phyloP scores from a whole-genome alignment of 2,888 invertebrate genomes.

The Leptinotarsa haldemani region DNA sequence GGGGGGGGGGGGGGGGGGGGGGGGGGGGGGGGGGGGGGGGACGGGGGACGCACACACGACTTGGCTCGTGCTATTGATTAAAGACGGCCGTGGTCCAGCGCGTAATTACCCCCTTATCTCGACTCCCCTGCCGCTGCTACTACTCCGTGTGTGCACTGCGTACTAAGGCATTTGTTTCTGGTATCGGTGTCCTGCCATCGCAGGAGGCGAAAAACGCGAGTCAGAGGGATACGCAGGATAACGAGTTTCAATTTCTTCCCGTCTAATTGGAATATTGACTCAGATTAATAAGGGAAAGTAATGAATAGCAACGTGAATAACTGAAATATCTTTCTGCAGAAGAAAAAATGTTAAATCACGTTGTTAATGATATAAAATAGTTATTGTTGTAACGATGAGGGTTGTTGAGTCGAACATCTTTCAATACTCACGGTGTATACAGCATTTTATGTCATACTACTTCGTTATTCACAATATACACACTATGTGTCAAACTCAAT shows the following conservation, averaged over 20 bases:
- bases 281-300: background rate
- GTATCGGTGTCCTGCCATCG: slow-evolving; percentile 17
- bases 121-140: slow-evolving; percentile 53
- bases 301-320: background rate
- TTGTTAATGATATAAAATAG: no score
- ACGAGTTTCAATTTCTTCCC: slow-evolving; percentile 12
- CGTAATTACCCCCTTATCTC: slow-evolving; percentile 65
- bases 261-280: background rate
- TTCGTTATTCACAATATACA: no score
- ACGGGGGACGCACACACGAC: slow-evolving; percentile 56
- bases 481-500: no score
- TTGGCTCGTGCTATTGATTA: slow-evolving; percentile 65
- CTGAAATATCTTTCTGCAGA: no score
- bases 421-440: no score
- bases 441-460: no score
- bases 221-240: background rate
- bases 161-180: slow-evolving; percentile 45
- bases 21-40: slow-evolving; percentile 34
- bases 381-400: no score
- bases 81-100: slow-evolving; percentile 66
- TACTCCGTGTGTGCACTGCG: slow-evolving; percentile 42
- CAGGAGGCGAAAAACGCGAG: slow-evolving; percentile 12
- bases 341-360: no score
- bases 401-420: no score
- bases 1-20: background rate